These are phyloP conservation scores for Cheumatopsyche charites DNA, from an alignment of 1,140 invertebrate genomes.

Conservation along the genomic window DNA sequence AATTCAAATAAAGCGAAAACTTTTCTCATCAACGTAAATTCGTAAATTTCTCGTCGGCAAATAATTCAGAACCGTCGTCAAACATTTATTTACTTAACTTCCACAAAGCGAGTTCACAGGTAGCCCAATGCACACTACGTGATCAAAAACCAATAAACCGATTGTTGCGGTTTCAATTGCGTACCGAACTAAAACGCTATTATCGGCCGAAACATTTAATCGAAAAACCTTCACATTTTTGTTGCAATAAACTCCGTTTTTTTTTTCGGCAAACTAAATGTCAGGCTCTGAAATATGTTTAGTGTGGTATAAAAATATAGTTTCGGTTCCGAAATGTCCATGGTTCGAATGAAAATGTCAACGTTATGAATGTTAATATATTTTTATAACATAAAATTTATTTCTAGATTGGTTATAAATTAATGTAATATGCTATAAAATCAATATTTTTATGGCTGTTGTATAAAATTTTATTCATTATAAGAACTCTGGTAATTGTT, in stretches of 20 bases:
- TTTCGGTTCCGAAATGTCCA: not conserved
- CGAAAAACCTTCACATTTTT: not conserved
- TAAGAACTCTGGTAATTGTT: too few species aligned
- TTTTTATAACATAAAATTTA: too few species aligned
- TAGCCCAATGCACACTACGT: not conserved
- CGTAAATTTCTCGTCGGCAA: slow-evolving; percentile 32
- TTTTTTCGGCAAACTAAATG: too few species aligned
- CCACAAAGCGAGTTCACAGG: slow-evolving; percentile 6
- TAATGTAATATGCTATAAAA: too few species aligned
- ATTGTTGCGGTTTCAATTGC: not conserved
- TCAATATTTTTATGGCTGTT: too few species aligned
- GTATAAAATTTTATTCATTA: too few species aligned
- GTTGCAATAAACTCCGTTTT: too few species aligned
- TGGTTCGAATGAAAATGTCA: too few species aligned
- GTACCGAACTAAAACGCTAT: not conserved
- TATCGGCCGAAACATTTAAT: not conserved
- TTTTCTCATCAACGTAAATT: slow-evolving; percentile 41
- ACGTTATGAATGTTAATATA: too few species aligned
- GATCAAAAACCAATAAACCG: not conserved
- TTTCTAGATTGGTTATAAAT: too few species aligned
- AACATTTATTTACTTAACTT: slow-evolving; percentile 29
- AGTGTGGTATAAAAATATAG: not conserved
- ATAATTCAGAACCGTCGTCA: slow-evolving; percentile 35
- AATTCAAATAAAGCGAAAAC: slow-evolving; percentile 35
- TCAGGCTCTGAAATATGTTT: not conserved